Conservation (phyloP, 1,140 invertebrate genomes). For the Drosophila busckii region DNA sequence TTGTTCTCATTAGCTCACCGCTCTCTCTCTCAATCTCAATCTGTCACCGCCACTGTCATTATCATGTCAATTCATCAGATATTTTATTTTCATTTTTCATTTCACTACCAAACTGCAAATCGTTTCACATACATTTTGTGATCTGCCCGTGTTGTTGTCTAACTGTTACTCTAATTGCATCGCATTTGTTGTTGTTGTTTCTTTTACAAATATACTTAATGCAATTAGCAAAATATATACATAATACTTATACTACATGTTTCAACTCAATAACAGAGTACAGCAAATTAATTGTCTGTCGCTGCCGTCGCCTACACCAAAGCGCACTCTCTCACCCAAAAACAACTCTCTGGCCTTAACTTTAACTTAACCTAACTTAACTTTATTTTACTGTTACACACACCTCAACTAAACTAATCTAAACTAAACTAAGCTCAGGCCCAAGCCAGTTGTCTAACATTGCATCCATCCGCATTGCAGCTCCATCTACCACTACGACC, state of each 20-base stretch:
- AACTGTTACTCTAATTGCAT: conserved; percentile 63
- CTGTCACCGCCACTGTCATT: neutral
- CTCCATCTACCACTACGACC: conserved; percentile 87
- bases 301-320: conserved; percentile 57
- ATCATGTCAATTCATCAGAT: conserved; percentile 2
- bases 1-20: neutral
- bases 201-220: conserved; percentile 27
- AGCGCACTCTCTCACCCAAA: conserved; percentile 13
- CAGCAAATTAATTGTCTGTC: conserved; percentile 53
- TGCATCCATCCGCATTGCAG: conserved; percentile 51
- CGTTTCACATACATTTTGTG: conserved; percentile 13
- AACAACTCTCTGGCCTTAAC: conserved; percentile 44
- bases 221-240: conserved; percentile 23
- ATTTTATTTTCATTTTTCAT: conserved; percentile 4
- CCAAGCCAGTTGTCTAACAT: neutral
- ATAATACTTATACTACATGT: neutral
- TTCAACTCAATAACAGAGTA: neutral
- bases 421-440: neutral
- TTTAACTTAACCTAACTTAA: conserved; percentile 49
- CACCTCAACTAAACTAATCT: conserved; percentile 16
- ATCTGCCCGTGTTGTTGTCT: conserved; percentile 66
- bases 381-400: conserved; percentile 4
- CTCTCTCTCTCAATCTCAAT: neutral
- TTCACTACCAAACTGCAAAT: conserved; percentile 5
- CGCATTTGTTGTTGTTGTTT: conserved; percentile 71